Conservation (phyloP, 2,888 invertebrate genomes). For the Bimastos eiseni region DNA sequence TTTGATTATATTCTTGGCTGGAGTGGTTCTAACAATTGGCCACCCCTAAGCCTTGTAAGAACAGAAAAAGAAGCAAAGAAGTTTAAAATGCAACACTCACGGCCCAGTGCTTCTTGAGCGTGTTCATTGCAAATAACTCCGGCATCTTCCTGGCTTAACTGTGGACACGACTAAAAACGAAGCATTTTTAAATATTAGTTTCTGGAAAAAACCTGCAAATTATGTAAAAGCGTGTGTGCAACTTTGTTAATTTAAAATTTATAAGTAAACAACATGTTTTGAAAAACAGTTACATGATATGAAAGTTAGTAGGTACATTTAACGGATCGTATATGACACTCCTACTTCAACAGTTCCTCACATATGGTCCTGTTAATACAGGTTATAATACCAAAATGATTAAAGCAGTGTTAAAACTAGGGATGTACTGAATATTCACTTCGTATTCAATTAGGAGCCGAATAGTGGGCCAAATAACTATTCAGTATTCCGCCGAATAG, state of each 20-base stretch:
- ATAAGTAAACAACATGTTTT: neutral
- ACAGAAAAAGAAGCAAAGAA: no score
- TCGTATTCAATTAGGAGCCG: no score
- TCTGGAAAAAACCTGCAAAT: neutral
- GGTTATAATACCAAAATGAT: no score
- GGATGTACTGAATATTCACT: no score
- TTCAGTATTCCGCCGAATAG: no score
- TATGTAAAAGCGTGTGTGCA: neutral
- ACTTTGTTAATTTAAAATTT: neutral
- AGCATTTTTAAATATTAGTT: slow-evolving; percentile 3
- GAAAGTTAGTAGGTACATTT: no score
- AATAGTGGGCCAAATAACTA: no score
- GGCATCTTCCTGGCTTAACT: slow-evolving; percentile 3
- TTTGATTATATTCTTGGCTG: neutral
- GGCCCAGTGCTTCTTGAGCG: slow-evolving; percentile 4
- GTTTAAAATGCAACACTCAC: slow-evolving; percentile 15
- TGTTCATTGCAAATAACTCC: neutral
- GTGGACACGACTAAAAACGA: neutral
- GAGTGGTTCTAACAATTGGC: no score
- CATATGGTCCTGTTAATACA: no score
- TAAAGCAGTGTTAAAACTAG: no score
- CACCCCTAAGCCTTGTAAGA: neutral
- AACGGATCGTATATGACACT: no score
- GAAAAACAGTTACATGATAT: neutral
- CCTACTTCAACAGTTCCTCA: no score